phyloP scores from a whole-genome alignment of 1,140 invertebrate species.

The Phortica variegata region DNA sequence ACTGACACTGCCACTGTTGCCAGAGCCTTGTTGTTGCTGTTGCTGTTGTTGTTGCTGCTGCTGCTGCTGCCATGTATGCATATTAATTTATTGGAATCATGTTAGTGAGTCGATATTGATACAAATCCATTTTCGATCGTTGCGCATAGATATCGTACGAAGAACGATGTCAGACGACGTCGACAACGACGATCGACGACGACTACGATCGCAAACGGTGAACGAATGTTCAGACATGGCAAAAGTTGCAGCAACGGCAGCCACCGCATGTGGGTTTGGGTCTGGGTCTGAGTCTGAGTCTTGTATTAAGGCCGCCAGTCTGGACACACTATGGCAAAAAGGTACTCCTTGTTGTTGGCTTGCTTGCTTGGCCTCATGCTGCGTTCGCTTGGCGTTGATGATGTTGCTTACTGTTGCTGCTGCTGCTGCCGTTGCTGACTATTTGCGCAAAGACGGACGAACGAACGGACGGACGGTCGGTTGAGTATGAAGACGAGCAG shows the following conservation, averaged over 20 bases:
- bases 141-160: slow-evolving; percentile 23
- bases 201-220: slow-evolving; percentile 5
- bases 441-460: slow-evolving; percentile 12
- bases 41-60: no score
- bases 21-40: no score
- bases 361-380: no score
- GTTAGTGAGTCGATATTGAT: slow-evolving; percentile 57
- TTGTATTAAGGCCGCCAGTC: neutral
- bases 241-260: neutral
- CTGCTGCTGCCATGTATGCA: slow-evolving; percentile 40
- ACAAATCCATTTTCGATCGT: slow-evolving; percentile 56
- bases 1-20: no score
- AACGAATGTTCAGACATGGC: neutral
- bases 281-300: neutral
- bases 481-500: no score
- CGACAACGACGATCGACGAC: no score
- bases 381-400: no score
- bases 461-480: no score
- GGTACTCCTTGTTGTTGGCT: no score
- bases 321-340: no score
- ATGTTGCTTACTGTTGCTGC: no score
- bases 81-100: slow-evolving; percentile 57
- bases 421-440: slow-evolving; percentile 10
- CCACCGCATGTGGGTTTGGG: neutral
- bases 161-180: no score